Percentiles rank a stretch among this genome's conserved stretches.
These are phyloP conservation scores for Amphibalanus amphitrite DNA, from an alignment of 1,140 invertebrate species.

Conservation along the genomic window DNA sequence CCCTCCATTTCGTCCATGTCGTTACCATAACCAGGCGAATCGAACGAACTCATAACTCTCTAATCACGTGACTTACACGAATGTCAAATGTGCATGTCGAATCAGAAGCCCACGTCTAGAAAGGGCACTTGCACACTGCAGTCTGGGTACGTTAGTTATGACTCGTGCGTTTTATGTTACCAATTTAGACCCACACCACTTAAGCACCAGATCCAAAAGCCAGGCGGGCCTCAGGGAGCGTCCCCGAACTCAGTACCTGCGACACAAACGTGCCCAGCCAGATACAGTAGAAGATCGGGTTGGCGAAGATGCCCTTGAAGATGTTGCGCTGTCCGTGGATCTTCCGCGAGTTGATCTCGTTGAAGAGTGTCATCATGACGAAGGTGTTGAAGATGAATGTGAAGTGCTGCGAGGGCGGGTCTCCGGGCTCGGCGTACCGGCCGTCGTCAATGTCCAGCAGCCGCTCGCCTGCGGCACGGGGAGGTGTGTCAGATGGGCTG, in stretches of 20 bases:
- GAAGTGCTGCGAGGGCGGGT: conserved; percentile 85
- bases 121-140: background rate
- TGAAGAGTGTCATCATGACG: conserved; percentile 99
- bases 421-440: conserved; percentile 39
- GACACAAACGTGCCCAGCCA: conserved; percentile 84
- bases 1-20: no score
- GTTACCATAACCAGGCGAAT: no score
- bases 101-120: no score
- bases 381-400: conserved; percentile 99
- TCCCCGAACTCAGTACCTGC: conserved; percentile 52
- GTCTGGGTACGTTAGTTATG: no score
- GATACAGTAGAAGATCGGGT: conserved; percentile 96
- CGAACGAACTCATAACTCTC: no score
- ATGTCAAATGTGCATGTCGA: no score
- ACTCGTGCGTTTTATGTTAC: no score
- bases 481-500: background rate
- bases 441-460: conserved; percentile 87
- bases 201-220: no score
- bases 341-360: conserved; percentile 98
- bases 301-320: conserved; percentile 88
- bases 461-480: conserved; percentile 45
- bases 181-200: no score
- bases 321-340: conserved; percentile 98
- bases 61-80: no score
- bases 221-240: no score